phyloP scores from a whole-genome alignment of 1,140 invertebrate species.

The Octopus sinensis region DNA sequence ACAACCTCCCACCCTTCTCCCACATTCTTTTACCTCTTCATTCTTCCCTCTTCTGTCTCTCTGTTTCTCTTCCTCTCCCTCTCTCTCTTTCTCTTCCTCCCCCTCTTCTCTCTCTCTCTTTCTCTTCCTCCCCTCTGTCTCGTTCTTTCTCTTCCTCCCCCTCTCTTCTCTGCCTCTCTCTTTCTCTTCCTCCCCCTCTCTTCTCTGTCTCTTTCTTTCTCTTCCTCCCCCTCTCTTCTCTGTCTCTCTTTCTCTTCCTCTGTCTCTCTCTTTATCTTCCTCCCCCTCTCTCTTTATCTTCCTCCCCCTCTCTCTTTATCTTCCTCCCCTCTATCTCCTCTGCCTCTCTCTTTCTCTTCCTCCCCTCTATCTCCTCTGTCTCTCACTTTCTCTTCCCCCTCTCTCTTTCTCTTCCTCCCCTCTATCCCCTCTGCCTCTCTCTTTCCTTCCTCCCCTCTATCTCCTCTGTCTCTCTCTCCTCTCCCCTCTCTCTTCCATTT shows the following conservation, averaged over 20 bases:
- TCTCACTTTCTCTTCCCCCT: neutral
- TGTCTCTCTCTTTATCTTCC: neutral
- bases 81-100: neutral
- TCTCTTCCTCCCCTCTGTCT: constrained; percentile 10
- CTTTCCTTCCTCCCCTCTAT: neutral
- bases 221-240: neutral
- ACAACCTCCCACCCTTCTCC: neutral
- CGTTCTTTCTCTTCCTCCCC: neutral
- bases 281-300: neutral
- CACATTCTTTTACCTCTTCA: neutral
- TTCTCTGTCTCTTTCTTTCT: constrained; percentile 2
- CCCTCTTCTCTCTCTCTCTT: neutral
- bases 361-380: neutral
- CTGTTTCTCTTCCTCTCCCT: neutral
- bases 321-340: neutral
- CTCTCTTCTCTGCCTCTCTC: neutral
- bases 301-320: neutral
- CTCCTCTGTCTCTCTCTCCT: neutral
- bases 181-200: neutral
- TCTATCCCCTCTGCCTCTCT: neutral
- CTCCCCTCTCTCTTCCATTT: constrained; percentile 17
- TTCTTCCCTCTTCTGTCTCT: neutral
- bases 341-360: neutral
- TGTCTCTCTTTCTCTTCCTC: constrained; percentile 1
- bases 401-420: neutral